Evolutionary conservation across 2,797 vertebrate genomes (phyloP).

Genomic region (Poeciliopsis presidionis): DNA sequence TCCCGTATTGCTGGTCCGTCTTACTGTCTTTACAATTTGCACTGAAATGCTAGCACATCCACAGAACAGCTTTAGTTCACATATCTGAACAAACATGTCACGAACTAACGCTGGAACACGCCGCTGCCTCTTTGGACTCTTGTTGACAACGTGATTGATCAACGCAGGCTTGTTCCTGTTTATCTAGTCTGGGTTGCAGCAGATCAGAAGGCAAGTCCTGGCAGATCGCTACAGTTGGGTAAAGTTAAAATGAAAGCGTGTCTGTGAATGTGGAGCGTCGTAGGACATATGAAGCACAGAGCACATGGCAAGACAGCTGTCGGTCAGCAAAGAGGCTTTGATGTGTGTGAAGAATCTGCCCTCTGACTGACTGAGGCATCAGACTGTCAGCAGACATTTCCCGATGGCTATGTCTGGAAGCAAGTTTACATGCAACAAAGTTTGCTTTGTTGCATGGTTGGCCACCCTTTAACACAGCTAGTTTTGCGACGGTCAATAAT

Average conservation of each 20-base stretch:
- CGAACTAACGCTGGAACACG: constrained; percentile 1
- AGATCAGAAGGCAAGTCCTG: constrained; percentile 32
- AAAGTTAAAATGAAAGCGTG: not conserved
- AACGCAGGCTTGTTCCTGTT: constrained; percentile 35
- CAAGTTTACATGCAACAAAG: not conserved
- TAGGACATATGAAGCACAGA: not conserved
- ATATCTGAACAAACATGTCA: not conserved
- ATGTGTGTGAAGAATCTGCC: constrained; percentile 1
- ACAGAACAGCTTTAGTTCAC: not conserved
- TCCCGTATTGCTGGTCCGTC: constrained; percentile 23
- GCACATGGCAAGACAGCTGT: not conserved
- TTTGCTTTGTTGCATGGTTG: too few relatives aligned
- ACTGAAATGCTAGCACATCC: not conserved
- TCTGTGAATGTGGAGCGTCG: not conserved
- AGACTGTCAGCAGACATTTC: constrained; percentile 5
- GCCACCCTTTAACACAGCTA: too few relatives aligned
- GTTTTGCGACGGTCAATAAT: not conserved
- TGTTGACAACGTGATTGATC: constrained; percentile 27
- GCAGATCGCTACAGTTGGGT: constrained; percentile 9
- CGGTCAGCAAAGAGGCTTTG: constrained; percentile 20
- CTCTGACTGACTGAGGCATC: constrained; percentile 1
- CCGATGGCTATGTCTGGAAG: not conserved
- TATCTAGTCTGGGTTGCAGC: constrained; percentile 38
- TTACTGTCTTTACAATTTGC: not conserved
- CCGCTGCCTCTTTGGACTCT: constrained; percentile 21